Base-by-base conservation (phyloP, 2,113 vertebrate genomes). In the Rhabdomys dilectus region DNA sequence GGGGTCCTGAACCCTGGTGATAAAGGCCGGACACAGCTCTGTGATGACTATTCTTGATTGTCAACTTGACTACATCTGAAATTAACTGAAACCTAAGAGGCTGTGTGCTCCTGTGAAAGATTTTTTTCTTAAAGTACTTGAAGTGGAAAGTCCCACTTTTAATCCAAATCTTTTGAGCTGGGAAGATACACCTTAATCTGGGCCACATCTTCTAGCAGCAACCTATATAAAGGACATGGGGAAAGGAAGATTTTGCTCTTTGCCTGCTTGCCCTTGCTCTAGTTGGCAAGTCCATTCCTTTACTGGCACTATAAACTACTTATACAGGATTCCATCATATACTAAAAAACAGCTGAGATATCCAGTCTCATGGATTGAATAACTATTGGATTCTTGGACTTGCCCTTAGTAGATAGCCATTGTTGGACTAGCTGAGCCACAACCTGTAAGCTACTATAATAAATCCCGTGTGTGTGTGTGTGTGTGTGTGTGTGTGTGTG, bases 1-100 rank as follows among this genome's bases (percentile, higher is more conserved):
- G 10, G 0, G 1, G n/a, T 29, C 78, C 21, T 17, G 39, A 16
- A 21, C 4, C 31, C 42, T 0, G 0, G 4, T 53, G 24, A 5
- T 24, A 2, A 1, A 0, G 48, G 0, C 1, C 1, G 7, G 26
- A 5, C 2, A 1, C 34, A 60, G 36, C 22, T 60, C 80, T 58
- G 11, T 60, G 22, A 16, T 42, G 24, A 56, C 13, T 39, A 29
- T 60, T 84, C 56, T 84, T 42, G n/a, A 58, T 62, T 17, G 81
- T 15, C 56, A 16, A 16, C 56, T 84, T 84, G 81, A 42, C 24
- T 15, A 42, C 13, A 39, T 39, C 24, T 16, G 11, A 82, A 82
- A 39, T 60, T 15, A 39, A 82, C 11, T 58, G 26, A 39, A 39
- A n/a, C 12, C 80, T 8, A 84, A 84, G 56, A 84, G 81, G 36